phyloP scores from a whole-genome alignment of 1,140 invertebrate genomes.

The Lerema accius region DNA sequence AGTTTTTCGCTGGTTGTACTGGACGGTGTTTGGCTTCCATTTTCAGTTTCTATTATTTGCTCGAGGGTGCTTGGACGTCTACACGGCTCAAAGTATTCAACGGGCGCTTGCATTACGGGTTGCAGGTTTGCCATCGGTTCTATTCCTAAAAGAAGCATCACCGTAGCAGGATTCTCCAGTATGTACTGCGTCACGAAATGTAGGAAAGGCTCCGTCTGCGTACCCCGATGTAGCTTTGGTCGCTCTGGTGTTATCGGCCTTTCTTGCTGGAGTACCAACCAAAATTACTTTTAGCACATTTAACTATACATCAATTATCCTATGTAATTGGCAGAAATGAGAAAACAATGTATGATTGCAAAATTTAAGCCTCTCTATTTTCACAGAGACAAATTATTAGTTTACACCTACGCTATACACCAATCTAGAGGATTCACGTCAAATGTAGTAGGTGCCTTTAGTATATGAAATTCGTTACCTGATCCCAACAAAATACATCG shows the following conservation, averaged over 20 bases:
- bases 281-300: not conserved
- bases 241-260: constrained; percentile 66
- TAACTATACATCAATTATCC: not conserved
- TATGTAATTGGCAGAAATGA: too few relatives aligned
- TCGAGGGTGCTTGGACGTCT: constrained; percentile 65
- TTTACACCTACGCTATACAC: too few relatives aligned
- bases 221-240: constrained; percentile 67
- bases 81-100: constrained; percentile 69
- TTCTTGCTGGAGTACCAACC: constrained; percentile 59
- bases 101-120: constrained; percentile 58
- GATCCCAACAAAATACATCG: constrained; percentile 90
- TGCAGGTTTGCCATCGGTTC: constrained; percentile 70
- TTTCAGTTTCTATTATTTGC: constrained; percentile 74
- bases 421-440: too few relatives aligned
- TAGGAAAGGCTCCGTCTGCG: constrained; percentile 79
- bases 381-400: too few relatives aligned
- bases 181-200: constrained; percentile 80
- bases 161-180: constrained; percentile 79
- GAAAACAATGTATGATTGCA: too few relatives aligned
- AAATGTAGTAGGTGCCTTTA: too few relatives aligned
- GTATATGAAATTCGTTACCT: too few relatives aligned
- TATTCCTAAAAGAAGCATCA: constrained; percentile 77
- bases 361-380: too few relatives aligned
- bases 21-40: constrained; percentile 72
- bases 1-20: constrained; percentile 64